phyloP scores from a whole-genome alignment of 2,888 invertebrate genomes.

The Agrotis clavis region DNA sequence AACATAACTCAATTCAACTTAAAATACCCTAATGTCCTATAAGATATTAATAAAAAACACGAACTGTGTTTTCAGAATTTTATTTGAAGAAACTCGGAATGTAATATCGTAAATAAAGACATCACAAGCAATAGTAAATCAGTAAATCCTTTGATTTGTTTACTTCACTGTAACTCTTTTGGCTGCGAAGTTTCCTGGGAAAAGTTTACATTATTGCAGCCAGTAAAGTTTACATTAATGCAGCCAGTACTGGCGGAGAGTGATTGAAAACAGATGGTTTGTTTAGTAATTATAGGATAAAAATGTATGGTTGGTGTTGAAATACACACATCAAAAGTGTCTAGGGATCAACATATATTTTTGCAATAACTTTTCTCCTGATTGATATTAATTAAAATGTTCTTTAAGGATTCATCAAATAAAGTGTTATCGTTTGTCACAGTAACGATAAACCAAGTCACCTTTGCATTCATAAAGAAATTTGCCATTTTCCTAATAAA shows the following conservation, averaged over 20 bases:
- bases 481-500: too few relatives aligned
- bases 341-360: too few relatives aligned
- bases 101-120: constrained; percentile 53
- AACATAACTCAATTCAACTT: too few relatives aligned
- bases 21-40: constrained; percentile 4
- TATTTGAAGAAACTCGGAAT: constrained; percentile 46
- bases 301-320: constrained; percentile 7
- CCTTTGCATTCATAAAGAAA: too few relatives aligned
- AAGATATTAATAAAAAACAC: constrained; percentile 12
- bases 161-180: constrained; percentile 50
- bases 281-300: constrained; percentile 31
- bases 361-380: too few relatives aligned
- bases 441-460: too few relatives aligned
- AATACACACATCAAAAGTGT: too few relatives aligned
- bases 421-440: too few relatives aligned
- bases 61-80: constrained; percentile 32
- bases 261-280: constrained; percentile 57
- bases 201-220: constrained; percentile 57
- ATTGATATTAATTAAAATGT: too few relatives aligned
- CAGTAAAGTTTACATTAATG: constrained; percentile 56
- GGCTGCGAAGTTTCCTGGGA: constrained; percentile 45
- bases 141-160: constrained; percentile 66
- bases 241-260: constrained; percentile 32
- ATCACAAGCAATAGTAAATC: constrained; percentile 68
- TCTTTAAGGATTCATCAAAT: too few relatives aligned